Evolutionary conservation across 2,888 invertebrate genomes (phyloP), one percentile per base, ranked within the genome.

Genomic region (Gnatocerus cornutus): DNA sequence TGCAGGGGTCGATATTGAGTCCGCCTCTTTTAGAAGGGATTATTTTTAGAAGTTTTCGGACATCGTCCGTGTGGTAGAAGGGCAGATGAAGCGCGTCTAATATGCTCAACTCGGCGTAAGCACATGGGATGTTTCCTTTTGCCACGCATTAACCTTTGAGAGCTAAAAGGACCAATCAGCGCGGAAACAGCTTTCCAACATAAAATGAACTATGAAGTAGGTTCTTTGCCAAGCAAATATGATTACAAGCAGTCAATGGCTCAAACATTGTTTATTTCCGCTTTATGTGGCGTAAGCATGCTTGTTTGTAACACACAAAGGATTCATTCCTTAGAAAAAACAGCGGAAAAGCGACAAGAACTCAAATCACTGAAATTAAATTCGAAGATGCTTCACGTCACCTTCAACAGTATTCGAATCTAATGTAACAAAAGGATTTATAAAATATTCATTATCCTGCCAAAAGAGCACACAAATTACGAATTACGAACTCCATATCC

Each of bases 81-180:
- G 37, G 5, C 76, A 79, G 79, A 83, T 84, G 81, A 78, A 81
- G 82, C 82, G 81, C 77, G 68, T 50, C 74, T 81, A 83, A 83
- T 73, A 74, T 74, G 81, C 76, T 79, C 80, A 83, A 82, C 81
- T 74, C 75, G 76, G 79, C 76, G 82, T 81, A 83, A 84, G 78
- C 77, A 76, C 79, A 81, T 80, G 81, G 82, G 80, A 82, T 81
- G 82, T 82, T 83, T 83, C 82, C 84, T 83, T 83, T 83, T 80
- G 79, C 78, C 80, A 72, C 82, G 81, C 82, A 83, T 83, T 83
- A 83, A 82, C 83, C 82, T 82, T 83, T 83, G 82, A 81, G 79
- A 78, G 80, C 77, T 55, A 79, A 83, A 82, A 81, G 81, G 80
- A 76, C 78, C 81, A 80, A 83, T 80, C 78, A 79, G 81, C 78